Base-by-base conservation (phyloP, 1,140 invertebrate species). In the Bicyclus anynana region DNA sequence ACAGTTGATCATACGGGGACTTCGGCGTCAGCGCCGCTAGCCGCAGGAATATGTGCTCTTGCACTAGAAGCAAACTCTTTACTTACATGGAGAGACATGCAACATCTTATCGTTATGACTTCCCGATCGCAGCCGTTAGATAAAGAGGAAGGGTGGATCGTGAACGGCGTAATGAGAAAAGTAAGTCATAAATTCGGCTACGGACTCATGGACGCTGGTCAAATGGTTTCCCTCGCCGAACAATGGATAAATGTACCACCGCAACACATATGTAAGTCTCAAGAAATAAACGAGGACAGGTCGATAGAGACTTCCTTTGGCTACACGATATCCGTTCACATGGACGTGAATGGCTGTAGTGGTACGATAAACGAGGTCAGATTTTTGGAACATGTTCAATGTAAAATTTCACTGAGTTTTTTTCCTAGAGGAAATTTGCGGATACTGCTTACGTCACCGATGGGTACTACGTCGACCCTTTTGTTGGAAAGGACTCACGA, bases 101-200 rank as follows among this genome's bases (percentile, higher is more conserved):
- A 99, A 80, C 97, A 99, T 84, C 92, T 99, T 29, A 96, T 99
- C 2, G 95, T 99, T 1, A 91, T 97, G 68, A 97, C 98, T 0
- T 97, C 97, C 14, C 91, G 95, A 44, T 92, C 95, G 0, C 92
- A 90, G 58, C 95, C 93, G 12, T 84, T 97, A 21, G 93, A 94
- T 66, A 95, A 95, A 76, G 96, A 97, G 77, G 86, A 90, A 40
- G 97, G 97, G 9, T 99, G 97, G 97, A 94, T 94, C 17, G 89
- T 93, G 5, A 98, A 98, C 73, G 97, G 97, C 2, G 95, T 97
- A 3, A 95, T 96, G 72, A 90, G 96, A 53, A 97, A 96, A 91
- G 95, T 97, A 21, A 97, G 95, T 69, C 97, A 98, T 80, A 97
- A 97, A 85, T 99, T 98, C 82, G 98, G 98, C 9, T 99, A 99